Evolutionary conservation across 2,797 vertebrate genomes (phyloP).

Genomic region (Harpagifer antarcticus): DNA sequence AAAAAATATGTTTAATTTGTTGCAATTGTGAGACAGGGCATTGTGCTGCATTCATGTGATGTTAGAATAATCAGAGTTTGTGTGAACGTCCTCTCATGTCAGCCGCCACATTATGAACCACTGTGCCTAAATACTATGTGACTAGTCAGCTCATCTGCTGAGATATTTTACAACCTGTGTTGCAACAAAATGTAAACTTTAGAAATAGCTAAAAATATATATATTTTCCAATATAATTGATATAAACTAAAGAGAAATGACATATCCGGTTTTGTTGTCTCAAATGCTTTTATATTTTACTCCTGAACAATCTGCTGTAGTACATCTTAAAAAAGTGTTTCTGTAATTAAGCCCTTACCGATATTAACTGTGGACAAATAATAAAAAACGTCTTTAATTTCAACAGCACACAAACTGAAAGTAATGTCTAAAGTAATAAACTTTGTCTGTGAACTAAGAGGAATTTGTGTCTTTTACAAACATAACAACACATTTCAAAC

Average conservation of each 20-base stretch:
- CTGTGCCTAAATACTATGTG: neutral
- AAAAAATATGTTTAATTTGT: too few species aligned
- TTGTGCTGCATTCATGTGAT: too few species aligned
- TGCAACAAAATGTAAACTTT: neutral
- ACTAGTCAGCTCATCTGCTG: neutral
- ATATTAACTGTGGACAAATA: neutral
- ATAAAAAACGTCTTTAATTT: neutral
- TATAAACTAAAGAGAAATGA: neutral
- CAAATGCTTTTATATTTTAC: neutral
- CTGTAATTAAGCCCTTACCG: neutral
- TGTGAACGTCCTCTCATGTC: too few species aligned
- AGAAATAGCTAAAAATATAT: neutral
- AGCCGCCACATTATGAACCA: neutral
- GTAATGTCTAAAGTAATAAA: too few species aligned
- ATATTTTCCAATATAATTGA: neutral
- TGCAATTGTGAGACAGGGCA: too few species aligned
- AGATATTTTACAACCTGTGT: neutral
- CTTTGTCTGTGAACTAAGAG: too few species aligned
- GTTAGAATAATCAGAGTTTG: too few species aligned
- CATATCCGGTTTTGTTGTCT: neutral
- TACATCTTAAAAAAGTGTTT: neutral
- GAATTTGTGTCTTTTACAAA: too few species aligned
- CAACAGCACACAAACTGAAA: too few species aligned
- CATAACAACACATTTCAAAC: too few species aligned
- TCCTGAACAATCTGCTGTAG: too few species aligned